Percentiles rank a stretch among this genome's conserved stretches.
phyloP scores from a whole-genome alignment of 2,113 vertebrate genomes.

The Cichladusa arquata region DNA sequence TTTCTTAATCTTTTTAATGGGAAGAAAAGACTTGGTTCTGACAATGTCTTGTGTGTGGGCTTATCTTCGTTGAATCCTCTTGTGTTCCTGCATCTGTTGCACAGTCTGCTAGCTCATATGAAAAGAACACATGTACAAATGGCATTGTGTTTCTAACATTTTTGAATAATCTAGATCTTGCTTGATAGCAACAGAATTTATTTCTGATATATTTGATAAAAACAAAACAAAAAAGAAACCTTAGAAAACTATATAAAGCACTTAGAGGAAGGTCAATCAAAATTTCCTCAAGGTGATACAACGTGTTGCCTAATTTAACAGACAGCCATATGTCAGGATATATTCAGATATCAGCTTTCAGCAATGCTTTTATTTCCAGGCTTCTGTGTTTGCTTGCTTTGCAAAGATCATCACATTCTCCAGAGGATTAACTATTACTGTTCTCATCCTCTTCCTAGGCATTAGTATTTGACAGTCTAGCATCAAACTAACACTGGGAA shows the following conservation, averaged over 20 bases:
- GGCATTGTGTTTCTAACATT: not conserved
- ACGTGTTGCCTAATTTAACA: not conserved
- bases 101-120: not conserved
- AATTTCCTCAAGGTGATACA: not conserved
- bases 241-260: not conserved
- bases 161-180: not conserved
- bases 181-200: not conserved
- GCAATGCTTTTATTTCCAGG: not conserved
- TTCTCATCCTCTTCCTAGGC: not conserved
- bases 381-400: not conserved
- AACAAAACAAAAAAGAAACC: not conserved
- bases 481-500: not conserved
- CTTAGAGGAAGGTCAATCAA: not conserved
- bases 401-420: not conserved
- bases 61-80: conserved; percentile 10
- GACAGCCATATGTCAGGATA: not conserved
- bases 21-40: not conserved
- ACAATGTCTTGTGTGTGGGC: not conserved
- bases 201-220: not conserved
- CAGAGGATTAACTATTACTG: not conserved
- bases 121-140: not conserved
- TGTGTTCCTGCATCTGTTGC: conserved; percentile 25
- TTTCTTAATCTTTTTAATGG: not conserved
- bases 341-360: not conserved
- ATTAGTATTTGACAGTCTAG: not conserved